A percentile compares a stretch with the other conserved stretches of the same genome.
These are phyloP conservation scores for Antennarius striatus DNA, from an alignment of 2,113 vertebrate species.

Conservation along the genomic window DNA sequence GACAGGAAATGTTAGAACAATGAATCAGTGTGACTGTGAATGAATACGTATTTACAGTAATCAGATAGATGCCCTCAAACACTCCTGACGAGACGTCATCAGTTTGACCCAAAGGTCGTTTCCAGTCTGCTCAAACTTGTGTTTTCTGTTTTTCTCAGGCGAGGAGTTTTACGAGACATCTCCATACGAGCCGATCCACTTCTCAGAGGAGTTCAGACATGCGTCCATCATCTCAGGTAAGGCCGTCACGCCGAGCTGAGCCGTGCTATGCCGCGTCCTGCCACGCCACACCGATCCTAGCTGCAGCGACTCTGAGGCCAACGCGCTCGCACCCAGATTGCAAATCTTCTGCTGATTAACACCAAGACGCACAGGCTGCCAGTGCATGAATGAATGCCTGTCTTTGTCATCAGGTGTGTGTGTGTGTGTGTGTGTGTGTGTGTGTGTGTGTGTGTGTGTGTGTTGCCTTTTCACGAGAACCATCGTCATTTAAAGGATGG, in stretches of 20 bases:
- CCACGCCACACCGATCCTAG: too few relatives aligned
- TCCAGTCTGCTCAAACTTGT: conserved; percentile 4
- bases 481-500: too few relatives aligned
- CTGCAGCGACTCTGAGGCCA: too few relatives aligned
- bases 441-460: too few relatives aligned
- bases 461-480: too few relatives aligned
- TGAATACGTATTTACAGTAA: too few relatives aligned
- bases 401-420: conserved; percentile 34
- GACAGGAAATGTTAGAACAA: too few relatives aligned
- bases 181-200: conserved; percentile 92
- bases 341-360: conserved; percentile 30
- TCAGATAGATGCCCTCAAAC: too few relatives aligned
- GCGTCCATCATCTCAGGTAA: conserved; percentile 96
- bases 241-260: fast-evolving
- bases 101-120: too few relatives aligned
- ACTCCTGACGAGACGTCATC: too few relatives aligned
- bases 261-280: neutral
- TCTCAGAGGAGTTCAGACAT: conserved; percentile 90
- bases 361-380: conserved; percentile 15
- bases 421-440: conserved; percentile 20
- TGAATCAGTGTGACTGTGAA: too few relatives aligned
- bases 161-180: conserved; percentile 94
- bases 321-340: too few relatives aligned
- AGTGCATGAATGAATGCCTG: conserved; percentile 19
- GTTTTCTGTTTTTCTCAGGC: conserved; percentile 73